Base-by-base conservation (phyloP, 2,797 vertebrate genomes). In the Hoplostethus mediterraneus region DNA sequence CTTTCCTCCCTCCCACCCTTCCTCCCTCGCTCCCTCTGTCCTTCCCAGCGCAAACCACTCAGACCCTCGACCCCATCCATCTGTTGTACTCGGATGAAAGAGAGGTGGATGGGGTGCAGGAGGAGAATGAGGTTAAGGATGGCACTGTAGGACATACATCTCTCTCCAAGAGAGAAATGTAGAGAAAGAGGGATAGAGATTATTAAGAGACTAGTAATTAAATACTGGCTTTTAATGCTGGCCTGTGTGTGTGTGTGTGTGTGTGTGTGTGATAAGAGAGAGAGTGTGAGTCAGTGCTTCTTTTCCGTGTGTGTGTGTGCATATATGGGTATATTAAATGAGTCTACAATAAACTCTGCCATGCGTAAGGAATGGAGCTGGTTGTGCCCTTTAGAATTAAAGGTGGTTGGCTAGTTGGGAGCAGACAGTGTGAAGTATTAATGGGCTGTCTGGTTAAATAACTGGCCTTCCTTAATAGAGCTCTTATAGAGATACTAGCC, bases 381-480 rank as follows among this genome's bases (percentile, higher is more conserved):
- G 52, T 63, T 61, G 57, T 79, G 87, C 51, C 86, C 79, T 86
- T 87, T 84, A 73, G 72, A 87, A 78, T 77, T 77, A 70, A 80
- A 84, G 69, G 57, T 57, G 66, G 31, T 47, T 42, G 56, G 54
- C 53, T 48, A 40, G 55, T 63, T 69, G 48, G 77, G 17, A 74
- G 81, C 80, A 84, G 82, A 81, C 77, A 68, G 77, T 38, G 59
- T 80, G 74, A 86, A 84, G 42, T 66, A 79, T 88, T 73, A 82
- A 85, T 69, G 75, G 67, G 78, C 64, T 69, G 51, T 80, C 76
- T 68, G 73, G 73, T 83, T 91, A 88, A 92, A 91, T 88, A 83
- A 89, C 83, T 59, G 55, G 57, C 68, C 63, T 44, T 60, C 67
- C 64, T 73, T 83, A 88, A 88, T 78, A 77, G 61, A 80, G 83